Conservation (phyloP, 2,888 invertebrate species). For the Xestobium rufovillosum region DNA sequence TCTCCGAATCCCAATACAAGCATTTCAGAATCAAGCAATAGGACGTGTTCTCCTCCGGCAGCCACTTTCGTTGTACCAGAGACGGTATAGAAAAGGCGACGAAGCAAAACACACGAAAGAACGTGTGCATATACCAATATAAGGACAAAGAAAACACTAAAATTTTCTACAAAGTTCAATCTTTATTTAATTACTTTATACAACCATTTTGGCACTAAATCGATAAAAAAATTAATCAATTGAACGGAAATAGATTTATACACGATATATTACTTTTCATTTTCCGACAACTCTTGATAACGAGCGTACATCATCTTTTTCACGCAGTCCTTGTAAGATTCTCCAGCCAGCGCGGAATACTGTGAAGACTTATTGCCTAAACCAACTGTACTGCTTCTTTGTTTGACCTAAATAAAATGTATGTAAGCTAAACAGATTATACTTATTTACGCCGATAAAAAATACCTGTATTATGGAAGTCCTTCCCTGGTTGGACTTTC, state of each 20-base stretch:
- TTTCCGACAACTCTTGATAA: conserved; percentile 72
- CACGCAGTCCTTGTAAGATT: conserved; percentile 83
- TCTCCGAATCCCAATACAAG: conserved; percentile 87
- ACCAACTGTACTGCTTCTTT: conserved; percentile 61
- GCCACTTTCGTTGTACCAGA: conserved; percentile 44
- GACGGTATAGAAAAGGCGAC: conserved; percentile 29
- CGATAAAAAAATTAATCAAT: no score
- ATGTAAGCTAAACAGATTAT: no score
- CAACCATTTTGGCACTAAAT: no score
- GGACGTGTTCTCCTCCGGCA: conserved; percentile 27
- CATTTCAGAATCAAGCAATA: conserved; percentile 73
- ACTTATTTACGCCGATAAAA: no score
- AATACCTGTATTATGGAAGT: conserved; percentile 91
- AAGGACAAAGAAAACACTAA: no score
- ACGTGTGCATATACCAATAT: no score
- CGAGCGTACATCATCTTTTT: conserved; percentile 84
- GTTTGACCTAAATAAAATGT: conserved; percentile 48
- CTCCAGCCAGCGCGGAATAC: conserved; percentile 71
- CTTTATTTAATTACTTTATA: no score
- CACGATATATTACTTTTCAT: no score
- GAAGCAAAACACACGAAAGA: no score
- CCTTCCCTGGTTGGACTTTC: conserved; percentile 86
- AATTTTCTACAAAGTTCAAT: no score
- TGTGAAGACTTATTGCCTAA: conserved; percentile 76
- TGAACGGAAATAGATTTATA: no score